Base-by-base conservation (phyloP, 2,113 vertebrate genomes). In the Suncus etruscus region DNA sequence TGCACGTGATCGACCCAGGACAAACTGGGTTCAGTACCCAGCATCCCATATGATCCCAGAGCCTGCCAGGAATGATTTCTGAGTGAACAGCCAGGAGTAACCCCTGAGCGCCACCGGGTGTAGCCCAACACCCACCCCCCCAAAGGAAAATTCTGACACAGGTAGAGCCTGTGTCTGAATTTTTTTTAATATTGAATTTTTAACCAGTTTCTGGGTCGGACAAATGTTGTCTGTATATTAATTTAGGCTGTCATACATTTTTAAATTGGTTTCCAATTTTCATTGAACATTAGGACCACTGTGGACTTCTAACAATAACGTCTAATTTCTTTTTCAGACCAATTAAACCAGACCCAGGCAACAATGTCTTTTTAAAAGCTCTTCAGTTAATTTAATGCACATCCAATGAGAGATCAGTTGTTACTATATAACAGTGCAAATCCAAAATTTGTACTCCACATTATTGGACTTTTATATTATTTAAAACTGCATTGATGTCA, bases 401-500 rank as follows among this genome's bases (percentile, higher is more conserved):
- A 82, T 27, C 25, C 69, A 74, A 54, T 54, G 15, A 15, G 51
- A 54, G 51, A 54, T 39, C 39, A 39, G 39, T 39, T 39, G 39
- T 39, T 39, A 39, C 39, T 39, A 39, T 3, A 39, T 54, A 66
- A 84, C 48, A 9, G 89, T n/a, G 45, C 8, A 77, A 91, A 48
- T 68, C 31, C 32, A 61, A 74, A 77, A 85, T 70, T n/a, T 65
- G 20, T 51, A 16, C 10, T 87, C 25, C 54, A 87, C 83, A n/a
- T 85, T 69, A 89, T 85, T 83, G 25, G 45, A 68, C 20, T 74
- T 81, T 89, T 54, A n/a, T 68, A 14, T 15, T 79, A 68, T 58
- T 89, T 89, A 29, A 73, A 12, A 89, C 82, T 51, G 4, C 27
- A 86, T 32, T 76, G 27, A 93, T 91, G 63, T 27, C 90, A 8